These are phyloP conservation scores for Ambastaia sidthimunki DNA, from an alignment of 2,797 vertebrate genomes.

Conservation along the genomic window DNA sequence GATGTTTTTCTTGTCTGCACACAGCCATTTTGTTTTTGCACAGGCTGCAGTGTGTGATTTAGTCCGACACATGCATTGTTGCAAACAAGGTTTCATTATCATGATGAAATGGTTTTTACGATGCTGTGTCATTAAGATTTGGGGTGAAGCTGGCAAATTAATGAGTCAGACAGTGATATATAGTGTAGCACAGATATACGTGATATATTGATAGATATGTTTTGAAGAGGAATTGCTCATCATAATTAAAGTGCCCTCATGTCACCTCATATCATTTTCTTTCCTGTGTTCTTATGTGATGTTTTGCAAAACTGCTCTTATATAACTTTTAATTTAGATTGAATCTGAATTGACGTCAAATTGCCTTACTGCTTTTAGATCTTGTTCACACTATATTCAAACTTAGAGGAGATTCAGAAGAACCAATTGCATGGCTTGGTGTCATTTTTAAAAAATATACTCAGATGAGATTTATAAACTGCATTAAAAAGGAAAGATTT, in stretches of 20 bases:
- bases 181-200: background rate
- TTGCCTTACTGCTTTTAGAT: too few relatives aligned
- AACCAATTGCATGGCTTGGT: too few relatives aligned
- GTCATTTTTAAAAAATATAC: too few relatives aligned
- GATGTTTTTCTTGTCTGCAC: slow-evolving; percentile 31
- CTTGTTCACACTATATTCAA: too few relatives aligned
- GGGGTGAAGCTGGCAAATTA: background rate
- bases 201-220: too few relatives aligned
- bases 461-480: too few relatives aligned
- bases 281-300: background rate
- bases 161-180: slow-evolving; percentile 4
- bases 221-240: too few relatives aligned
- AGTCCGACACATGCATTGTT: background rate
- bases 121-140: slow-evolving; percentile 23
- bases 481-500: too few relatives aligned
- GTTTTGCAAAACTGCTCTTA: background rate
- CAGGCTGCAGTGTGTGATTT: slow-evolving; percentile 31
- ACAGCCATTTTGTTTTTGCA: slow-evolving; percentile 42
- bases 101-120: background rate
- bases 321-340: background rate
- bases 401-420: too few relatives aligned
- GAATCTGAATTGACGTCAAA: background rate
- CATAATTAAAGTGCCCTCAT: too few relatives aligned
- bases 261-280: too few relatives aligned
- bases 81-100: slow-evolving; percentile 11